Evolutionary conservation across 92 coral and sea anemone species (phyloP), one percentile per base, ranked within the genome.

Genomic region (Zoanthus sansibaricus): DNA sequence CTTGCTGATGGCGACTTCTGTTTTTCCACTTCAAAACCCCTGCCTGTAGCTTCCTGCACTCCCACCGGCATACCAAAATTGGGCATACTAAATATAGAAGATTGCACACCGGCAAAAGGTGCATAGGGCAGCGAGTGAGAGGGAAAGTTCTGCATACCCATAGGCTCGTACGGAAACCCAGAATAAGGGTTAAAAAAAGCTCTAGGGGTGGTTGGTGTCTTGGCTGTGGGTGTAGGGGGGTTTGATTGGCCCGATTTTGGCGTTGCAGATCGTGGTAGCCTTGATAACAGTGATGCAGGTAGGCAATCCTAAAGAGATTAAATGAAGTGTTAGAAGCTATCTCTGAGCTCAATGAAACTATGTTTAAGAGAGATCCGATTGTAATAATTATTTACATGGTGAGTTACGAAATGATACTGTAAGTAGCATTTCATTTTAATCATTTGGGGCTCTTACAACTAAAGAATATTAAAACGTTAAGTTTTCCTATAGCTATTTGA

Each of bases 211-310:
- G 87, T 80, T 32, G 94, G 92, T 15, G 91, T 91, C 44, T 76
- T 87, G 14, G 92, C 88, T 25, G 95, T 91, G 83, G 98, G 95
- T 16, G 98, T 95, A 87, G 95, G 75, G 18, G 95, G 92, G 67
- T 78, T 90, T 42, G 95, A 91, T 45, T 66, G 85, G 15, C 58
- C 66, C 32, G 85, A 80, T 61, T 89, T 90, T 30, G 86, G 94
- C 6, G 76, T 76, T 30, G 70, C 91, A 68, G 89, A 52, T 25
- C 70, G 71, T n/a, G 94, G 88, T 30, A 90, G 71, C 70, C 92
- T 82, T 69, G 87, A 88, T 32, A 91, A 76, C 70, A 92, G 89
- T 5, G 93, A 83, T n/a, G 84, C 79, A 3, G 95, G 92, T 37
- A 93, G 78, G 49, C 78, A 82, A 62, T 91, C 94, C 98, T 95